A percentile compares a stretch with the other conserved stretches of the same genome.
phyloP scores from a whole-genome alignment of 2,113 vertebrate species.

The Rhea americana region DNA sequence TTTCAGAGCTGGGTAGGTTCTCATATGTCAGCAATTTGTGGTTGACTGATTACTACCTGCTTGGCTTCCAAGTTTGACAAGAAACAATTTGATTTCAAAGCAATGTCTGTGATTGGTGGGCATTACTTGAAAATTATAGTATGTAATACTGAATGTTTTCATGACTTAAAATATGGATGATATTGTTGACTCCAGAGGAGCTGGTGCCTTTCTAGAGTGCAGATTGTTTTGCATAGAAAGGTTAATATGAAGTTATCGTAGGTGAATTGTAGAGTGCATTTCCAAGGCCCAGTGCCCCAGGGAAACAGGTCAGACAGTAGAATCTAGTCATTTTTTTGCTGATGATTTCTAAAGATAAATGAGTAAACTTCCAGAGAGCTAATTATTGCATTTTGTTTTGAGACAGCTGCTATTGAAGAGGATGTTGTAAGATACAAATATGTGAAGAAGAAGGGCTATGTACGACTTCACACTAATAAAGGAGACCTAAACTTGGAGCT shows the following conservation, averaged over 20 bases:
- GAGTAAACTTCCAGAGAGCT: not conserved
- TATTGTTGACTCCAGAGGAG: constrained; percentile 4
- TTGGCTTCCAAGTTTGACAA: constrained; percentile 20
- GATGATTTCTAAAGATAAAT: not conserved
- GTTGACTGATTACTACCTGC: constrained; percentile 40
- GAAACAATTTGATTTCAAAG: not conserved
- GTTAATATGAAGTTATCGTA: not conserved
- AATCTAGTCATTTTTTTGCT: not conserved
- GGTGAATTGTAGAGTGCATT: not conserved
- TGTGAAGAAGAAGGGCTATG: constrained; percentile 96
- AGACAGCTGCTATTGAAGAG: constrained; percentile 86
- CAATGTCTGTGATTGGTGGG: not conserved
- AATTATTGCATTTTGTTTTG: constrained; percentile 15
- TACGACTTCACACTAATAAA: constrained; percentile 91
- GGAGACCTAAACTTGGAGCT: constrained; percentile 94
- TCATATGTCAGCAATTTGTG: constrained; percentile 41
- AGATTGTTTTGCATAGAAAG: not conserved
- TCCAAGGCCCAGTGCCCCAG: not conserved
- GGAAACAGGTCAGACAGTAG: not conserved
- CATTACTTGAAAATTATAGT: constrained; percentile 15
- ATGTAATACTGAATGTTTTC: not conserved
- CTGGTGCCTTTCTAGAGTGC: not conserved
- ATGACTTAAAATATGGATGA: not conserved
- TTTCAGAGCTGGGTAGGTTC: constrained; percentile 11
- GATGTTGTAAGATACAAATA: constrained; percentile 91